These are phyloP conservation scores for Caligus rogercresseyi DNA, from an alignment of 1,140 invertebrate species.

Conservation along the genomic window DNA sequence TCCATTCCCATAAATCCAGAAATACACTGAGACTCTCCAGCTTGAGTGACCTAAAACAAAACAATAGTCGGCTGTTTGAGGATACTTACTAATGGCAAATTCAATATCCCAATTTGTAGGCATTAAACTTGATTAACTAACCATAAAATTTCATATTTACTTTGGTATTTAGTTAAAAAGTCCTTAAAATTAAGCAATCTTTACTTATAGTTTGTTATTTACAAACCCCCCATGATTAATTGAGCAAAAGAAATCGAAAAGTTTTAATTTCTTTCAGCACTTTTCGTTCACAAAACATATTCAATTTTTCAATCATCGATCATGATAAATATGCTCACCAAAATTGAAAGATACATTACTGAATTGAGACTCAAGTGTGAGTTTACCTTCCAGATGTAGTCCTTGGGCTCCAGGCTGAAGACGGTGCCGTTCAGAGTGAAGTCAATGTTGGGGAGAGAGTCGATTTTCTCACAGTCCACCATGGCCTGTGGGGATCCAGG, in stretches of 20 bases:
- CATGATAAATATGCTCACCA: not conserved
- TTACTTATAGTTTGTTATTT: too few relatives aligned
- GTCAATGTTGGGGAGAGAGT: constrained; percentile 33
- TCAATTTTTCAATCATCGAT: not conserved
- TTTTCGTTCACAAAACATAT: too few relatives aligned
- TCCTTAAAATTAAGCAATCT: too few relatives aligned
- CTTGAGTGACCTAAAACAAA: constrained; percentile 28
- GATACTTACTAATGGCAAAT: too few relatives aligned
- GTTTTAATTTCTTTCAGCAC: too few relatives aligned
- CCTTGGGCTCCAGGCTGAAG: constrained; percentile 32
- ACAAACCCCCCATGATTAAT: too few relatives aligned
- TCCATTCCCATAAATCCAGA: constrained; percentile 40
- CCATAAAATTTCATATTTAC: too few relatives aligned
- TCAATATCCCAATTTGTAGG: too few relatives aligned
- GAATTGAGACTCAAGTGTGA: not conserved
- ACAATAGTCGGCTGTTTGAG: too few relatives aligned
- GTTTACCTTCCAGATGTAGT: constrained; percentile 36
- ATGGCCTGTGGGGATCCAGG: constrained; percentile 23
- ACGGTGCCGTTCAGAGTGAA: constrained; percentile 35
- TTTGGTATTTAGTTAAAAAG: too few relatives aligned
- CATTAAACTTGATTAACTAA: too few relatives aligned
- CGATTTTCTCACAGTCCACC: constrained; percentile 26
- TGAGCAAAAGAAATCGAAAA: too few relatives aligned
- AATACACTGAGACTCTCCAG: constrained; percentile 36
- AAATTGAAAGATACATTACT: not conserved